Conservation (phyloP, 2,888 invertebrate genomes). For the Sipha maydis region DNA sequence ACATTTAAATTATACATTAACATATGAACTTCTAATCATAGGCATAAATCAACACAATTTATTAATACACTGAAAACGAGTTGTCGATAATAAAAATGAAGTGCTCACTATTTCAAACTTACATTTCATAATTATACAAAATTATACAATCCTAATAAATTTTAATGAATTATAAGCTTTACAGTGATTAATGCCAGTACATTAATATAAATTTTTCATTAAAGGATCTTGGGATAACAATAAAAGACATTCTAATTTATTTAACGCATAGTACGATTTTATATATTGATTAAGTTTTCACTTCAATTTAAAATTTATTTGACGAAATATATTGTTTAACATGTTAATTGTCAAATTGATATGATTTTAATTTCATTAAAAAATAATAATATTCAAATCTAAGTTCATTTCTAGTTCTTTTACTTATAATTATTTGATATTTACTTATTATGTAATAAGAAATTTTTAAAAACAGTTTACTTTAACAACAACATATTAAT, state of each 20-base stretch:
- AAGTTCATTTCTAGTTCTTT: background rate
- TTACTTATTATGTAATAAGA: conserved; percentile 32
- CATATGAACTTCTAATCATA: no score
- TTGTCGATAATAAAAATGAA: background rate
- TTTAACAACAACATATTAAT: background rate
- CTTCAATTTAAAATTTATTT: background rate
- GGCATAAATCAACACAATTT: no score
- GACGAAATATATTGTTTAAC: background rate
- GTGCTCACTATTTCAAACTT: background rate
- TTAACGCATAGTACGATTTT: background rate
- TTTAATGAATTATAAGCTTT: background rate
- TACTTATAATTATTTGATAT: conserved; percentile 1
- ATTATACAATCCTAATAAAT: background rate
- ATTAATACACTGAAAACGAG: background rate
- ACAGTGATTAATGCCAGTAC: background rate
- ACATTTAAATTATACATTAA: no score
- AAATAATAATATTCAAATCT: background rate
- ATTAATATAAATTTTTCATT: background rate
- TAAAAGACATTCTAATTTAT: background rate
- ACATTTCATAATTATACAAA: background rate
- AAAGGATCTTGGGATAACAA: background rate
- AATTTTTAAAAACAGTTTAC: conserved; percentile 8
- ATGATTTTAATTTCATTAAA: conserved; percentile 16
- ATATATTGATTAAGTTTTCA: background rate
- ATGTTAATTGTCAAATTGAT: conserved; percentile 9